These are phyloP conservation scores for Montipora cactus DNA, from an alignment of 64 coral and sea anemone genomes.

Conservation along the genomic window DNA sequence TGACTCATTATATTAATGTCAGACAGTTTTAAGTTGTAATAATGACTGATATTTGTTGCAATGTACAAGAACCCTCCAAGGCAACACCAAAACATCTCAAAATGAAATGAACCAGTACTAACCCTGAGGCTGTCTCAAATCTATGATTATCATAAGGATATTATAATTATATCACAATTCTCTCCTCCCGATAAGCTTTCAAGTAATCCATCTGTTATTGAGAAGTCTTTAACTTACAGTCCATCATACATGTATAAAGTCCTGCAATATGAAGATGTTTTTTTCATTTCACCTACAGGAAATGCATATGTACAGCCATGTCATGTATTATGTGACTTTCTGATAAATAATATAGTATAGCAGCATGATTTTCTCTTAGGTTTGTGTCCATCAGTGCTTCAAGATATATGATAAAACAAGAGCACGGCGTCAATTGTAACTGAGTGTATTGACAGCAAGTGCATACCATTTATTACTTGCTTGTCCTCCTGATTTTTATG, in stretches of 20 bases:
- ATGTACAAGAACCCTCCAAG: no score
- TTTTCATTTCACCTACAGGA: not conserved
- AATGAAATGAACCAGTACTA: no score
- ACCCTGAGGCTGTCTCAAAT: no score
- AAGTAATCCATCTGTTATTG: not conserved
- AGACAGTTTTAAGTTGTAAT: no score
- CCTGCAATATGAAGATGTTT: not conserved
- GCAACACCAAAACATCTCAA: no score
- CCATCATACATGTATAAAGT: not conserved
- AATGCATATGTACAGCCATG: no score
- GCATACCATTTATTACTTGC: conserved; percentile 1
- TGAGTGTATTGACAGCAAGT: not conserved
- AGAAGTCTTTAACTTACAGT: not conserved
- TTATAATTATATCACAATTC: not conserved
- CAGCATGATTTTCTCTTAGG: not conserved
- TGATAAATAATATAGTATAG: not conserved
- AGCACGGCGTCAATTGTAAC: not conserved
- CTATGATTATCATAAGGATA: not conserved
- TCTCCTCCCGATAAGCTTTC: not conserved
- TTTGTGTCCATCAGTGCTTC: not conserved
- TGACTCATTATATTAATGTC: no score
- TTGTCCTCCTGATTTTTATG: not conserved
- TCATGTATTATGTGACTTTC: no score
- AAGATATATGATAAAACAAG: not conserved
- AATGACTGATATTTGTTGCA: no score